A percentile compares a stretch with the other conserved stretches of the same genome.
Conservation (phyloP, 2,113 vertebrate species). For the Corydoras maculifer region DNA sequence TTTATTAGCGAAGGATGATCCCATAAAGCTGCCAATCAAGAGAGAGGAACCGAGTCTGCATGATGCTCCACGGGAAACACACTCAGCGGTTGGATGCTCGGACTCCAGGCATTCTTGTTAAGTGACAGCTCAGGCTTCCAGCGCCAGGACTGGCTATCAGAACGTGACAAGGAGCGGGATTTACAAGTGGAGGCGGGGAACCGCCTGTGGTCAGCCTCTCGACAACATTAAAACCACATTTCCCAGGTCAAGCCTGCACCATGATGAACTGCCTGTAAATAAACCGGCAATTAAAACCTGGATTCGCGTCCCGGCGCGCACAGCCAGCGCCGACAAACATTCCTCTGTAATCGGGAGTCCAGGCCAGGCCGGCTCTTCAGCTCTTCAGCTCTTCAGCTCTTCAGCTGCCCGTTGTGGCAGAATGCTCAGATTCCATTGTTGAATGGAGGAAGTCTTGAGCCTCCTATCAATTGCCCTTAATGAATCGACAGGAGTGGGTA, state of each 20-base stretch:
- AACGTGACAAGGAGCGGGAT: conserved; percentile 52
- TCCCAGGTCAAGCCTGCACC: conserved; percentile 46
- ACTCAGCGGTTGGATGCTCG: conserved; percentile 56
- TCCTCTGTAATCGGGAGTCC: conserved; percentile 7
- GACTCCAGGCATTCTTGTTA: conserved; percentile 49
- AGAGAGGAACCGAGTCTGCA: conserved; percentile 44
- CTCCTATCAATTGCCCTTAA: conserved; percentile 37
- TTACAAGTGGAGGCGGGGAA: conserved; percentile 54
- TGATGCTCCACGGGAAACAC: conserved; percentile 51
- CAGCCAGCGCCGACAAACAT: background rate
- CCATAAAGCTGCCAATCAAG: conserved; percentile 5
- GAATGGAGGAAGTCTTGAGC: conserved; percentile 24
- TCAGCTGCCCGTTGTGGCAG: background rate
- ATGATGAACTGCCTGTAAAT: conserved; percentile 25
- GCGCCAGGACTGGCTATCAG: conserved; percentile 49
- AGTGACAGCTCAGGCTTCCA: conserved; percentile 40
- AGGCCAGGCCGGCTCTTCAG: conserved; percentile 1
- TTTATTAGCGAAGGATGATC: too few species aligned
- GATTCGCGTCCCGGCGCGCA: conserved; percentile 6
- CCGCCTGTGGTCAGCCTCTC: conserved; percentile 55
- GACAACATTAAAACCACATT: conserved; percentile 60
- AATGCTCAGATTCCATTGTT: background rate
- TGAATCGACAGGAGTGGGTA: conserved; percentile 36
- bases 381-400: background rate
- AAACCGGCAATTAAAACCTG: conserved; percentile 22